A percentile compares a stretch with the other conserved stretches of the same genome.
Evolutionary conservation across 2,888 invertebrate species (phyloP).

Genomic region (Pammene fasciana): DNA sequence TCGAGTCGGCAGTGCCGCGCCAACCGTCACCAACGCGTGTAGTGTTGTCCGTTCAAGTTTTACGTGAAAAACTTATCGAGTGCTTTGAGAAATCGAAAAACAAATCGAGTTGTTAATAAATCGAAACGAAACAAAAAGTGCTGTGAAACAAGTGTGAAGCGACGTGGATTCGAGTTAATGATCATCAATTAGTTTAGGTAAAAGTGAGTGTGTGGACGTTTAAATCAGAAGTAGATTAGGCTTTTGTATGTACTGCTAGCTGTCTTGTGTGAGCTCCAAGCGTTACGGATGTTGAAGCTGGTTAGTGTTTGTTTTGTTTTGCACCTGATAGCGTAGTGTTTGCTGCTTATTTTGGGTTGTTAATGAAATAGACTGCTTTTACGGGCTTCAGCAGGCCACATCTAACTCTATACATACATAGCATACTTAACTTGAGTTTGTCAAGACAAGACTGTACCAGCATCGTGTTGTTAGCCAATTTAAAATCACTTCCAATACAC

Average conservation of each 20-base stretch:
- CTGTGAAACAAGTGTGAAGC: conserved; percentile 65
- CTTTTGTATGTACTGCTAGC: conserved; percentile 61
- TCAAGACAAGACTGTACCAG: background rate
- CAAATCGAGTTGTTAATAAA: conserved; percentile 54
- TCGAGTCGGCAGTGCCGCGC: conserved; percentile 61
- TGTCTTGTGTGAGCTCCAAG: conserved; percentile 53
- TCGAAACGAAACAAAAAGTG: conserved; percentile 66
- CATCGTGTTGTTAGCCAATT: background rate
- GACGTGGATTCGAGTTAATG: conserved; percentile 75
- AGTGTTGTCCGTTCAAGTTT: conserved; percentile 55
- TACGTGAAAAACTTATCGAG: conserved; percentile 61
- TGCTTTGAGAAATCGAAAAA: conserved; percentile 59
- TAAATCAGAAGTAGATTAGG: conserved; percentile 73
- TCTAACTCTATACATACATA: too few relatives aligned
- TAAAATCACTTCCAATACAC: too few relatives aligned
- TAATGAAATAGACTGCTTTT: background rate
- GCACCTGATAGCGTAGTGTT: conserved; percentile 23
- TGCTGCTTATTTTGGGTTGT: background rate
- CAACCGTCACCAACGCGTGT: conserved; percentile 61
- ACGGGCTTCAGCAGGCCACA: too few relatives aligned
- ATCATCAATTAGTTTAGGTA: conserved; percentile 77
- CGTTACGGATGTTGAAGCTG: conserved; percentile 76
- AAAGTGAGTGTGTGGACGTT: conserved; percentile 80
- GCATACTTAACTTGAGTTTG: too few relatives aligned
- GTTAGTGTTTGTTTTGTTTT: conserved; percentile 64